phyloP scores from a whole-genome alignment of 2,797 vertebrate species.

The Pipistrellus nathusii region DNA sequence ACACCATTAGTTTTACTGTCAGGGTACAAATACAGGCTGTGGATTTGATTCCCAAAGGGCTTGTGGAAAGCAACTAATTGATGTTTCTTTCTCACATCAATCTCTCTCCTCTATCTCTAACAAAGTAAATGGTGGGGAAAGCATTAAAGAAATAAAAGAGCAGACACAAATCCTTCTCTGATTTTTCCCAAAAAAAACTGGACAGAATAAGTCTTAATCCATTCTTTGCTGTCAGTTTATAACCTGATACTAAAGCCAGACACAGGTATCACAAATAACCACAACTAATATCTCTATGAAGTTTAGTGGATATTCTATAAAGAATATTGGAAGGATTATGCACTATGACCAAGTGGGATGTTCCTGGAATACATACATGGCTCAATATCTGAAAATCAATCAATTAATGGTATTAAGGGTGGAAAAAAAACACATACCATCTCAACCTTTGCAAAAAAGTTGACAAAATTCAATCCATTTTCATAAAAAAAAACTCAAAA shows the following conservation, averaged over 20 bases:
- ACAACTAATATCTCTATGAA: background rate
- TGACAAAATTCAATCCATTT: background rate
- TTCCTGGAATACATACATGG: background rate
- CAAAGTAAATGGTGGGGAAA: too few species aligned
- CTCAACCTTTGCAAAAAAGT: background rate
- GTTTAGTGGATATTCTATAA: background rate
- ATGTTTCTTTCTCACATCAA: background rate
- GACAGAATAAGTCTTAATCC: background rate
- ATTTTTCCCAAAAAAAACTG: too few species aligned
- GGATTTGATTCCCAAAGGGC: background rate
- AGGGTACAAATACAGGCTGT: too few species aligned
- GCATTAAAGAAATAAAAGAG: background rate
- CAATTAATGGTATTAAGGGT: background rate
- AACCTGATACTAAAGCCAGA: background rate
- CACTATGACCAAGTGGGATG: background rate
- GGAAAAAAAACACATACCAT: background rate
- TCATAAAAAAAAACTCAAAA: background rate
- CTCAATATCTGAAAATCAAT: background rate
- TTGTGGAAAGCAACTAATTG: too few species aligned
- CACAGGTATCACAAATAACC: background rate
- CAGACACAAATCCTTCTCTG: background rate
- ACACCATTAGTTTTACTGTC: too few species aligned
- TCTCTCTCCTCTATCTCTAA: background rate
- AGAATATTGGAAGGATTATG: background rate
- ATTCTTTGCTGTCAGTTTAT: background rate